Conservation (phyloP, 2,888 invertebrate genomes). For the Acheta domesticus region DNA sequence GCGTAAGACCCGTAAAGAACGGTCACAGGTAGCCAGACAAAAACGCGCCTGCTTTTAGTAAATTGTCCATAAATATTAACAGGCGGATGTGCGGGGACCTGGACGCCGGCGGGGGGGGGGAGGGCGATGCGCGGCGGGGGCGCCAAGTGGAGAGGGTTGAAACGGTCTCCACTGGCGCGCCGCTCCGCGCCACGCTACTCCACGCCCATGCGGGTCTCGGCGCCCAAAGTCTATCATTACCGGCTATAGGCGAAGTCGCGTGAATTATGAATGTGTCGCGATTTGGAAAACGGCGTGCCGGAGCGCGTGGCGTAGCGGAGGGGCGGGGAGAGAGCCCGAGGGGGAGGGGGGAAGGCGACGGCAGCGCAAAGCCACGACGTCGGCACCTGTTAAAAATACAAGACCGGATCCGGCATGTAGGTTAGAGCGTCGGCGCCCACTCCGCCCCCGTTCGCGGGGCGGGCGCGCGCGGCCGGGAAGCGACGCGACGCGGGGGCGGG, state of each 20-base stretch:
- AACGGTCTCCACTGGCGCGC: not conserved
- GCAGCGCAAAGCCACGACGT: too few relatives aligned
- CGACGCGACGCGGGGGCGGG: too few relatives aligned
- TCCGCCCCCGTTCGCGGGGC: not conserved
- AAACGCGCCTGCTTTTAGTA: not conserved
- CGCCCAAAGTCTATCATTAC: not conserved
- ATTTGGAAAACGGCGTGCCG: not conserved
- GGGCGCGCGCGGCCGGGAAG: not conserved
- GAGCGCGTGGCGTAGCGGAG: not conserved
- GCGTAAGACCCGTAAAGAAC: constrained; percentile 6
- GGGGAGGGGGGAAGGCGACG: not conserved
- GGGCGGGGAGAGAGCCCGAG: not conserved
- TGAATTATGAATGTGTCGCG: not conserved
- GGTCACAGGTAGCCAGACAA: constrained; percentile 18
- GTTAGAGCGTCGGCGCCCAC: too few relatives aligned
- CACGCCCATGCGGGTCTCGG: not conserved
- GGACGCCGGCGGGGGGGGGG: not conserved
- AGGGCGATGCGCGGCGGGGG: not conserved
- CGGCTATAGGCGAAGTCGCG: not conserved
- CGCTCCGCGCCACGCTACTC: not conserved
- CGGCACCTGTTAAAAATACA: too few relatives aligned
- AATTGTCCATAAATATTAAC: constrained; percentile 18
- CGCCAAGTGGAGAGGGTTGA: not conserved
- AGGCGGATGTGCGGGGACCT: not conserved
- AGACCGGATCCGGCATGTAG: too few relatives aligned